Conservation (phyloP, 2,888 invertebrate genomes). For the Palloptera scutellata region DNA sequence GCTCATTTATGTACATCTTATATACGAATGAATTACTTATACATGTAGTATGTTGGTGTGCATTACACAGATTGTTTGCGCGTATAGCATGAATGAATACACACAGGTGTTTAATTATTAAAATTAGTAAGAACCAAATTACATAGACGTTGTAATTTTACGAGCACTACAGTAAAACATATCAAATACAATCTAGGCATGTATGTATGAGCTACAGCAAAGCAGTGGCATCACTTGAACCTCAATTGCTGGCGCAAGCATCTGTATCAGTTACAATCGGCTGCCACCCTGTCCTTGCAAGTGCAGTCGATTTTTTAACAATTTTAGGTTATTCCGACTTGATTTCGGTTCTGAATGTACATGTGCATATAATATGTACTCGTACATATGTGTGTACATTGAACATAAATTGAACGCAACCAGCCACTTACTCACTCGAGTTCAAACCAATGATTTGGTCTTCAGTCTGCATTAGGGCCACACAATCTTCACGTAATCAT, state of each 20-base stretch:
- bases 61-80: neutral
- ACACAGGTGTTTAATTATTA: slow-evolving; percentile 12
- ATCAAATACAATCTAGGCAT: neutral
- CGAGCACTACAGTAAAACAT: too few relatives aligned
- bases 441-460: slow-evolving; percentile 22
- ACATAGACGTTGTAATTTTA: neutral
- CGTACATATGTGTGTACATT: slow-evolving; percentile 7
- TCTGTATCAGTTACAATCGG: neutral
- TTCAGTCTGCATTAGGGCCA: neutral
- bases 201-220: too few relatives aligned
- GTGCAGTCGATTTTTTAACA: neutral
- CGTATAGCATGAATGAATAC: neutral
- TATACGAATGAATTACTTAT: too few relatives aligned
- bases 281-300: neutral
- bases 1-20: too few relatives aligned
- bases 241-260: too few relatives aligned
- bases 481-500: neutral
- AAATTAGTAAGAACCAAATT: slow-evolving; percentile 2
- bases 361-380: neutral
- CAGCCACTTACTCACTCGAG: slow-evolving; percentile 39
- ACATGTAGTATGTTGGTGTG: neutral
- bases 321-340: neutral
- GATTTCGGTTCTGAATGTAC: neutral
- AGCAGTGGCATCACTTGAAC: neutral
- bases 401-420: slow-evolving; percentile 39